Conservation (phyloP, 2,797 vertebrate genomes). For the Chaetophractus vellerosus region DNA sequence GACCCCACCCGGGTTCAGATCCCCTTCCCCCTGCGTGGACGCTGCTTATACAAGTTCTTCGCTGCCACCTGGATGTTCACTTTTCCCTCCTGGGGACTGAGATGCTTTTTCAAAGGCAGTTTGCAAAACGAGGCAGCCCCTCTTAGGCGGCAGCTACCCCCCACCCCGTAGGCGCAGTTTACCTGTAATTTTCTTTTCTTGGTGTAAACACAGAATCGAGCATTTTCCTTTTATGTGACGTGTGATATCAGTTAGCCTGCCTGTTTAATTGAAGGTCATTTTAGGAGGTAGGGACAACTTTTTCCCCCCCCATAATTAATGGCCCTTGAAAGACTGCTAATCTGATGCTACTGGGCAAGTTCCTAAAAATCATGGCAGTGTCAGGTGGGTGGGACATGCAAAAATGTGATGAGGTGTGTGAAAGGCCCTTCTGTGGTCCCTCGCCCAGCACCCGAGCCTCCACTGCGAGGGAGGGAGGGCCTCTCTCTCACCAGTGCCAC, state of each 20-base stretch:
- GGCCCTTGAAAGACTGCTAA: not conserved
- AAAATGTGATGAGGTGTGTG: not conserved
- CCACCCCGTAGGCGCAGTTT: not conserved
- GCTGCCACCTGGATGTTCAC: not conserved
- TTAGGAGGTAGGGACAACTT: not conserved
- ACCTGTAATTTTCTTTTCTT: not conserved
- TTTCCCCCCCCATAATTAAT: not conserved
- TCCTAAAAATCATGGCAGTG: not conserved
- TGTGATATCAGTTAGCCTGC: rapidly evolving
- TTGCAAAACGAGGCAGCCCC: not conserved
- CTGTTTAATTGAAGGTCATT: not conserved
- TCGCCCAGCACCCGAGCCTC: rapidly evolving
- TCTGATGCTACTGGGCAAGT: not conserved
- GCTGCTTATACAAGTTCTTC: not conserved
- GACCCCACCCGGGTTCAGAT: not conserved
- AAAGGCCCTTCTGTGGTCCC: too few relatives aligned
- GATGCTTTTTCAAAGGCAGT: not conserved
- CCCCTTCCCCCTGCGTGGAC: not conserved
- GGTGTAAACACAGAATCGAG: not conserved
- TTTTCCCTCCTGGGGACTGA: not conserved
- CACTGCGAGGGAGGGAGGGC: not conserved
- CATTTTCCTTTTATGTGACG: not conserved
- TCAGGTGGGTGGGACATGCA: not conserved
- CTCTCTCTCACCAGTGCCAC: not conserved
- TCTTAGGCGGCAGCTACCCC: not conserved